Evolutionary conservation across 2,797 vertebrate genomes (phyloP).

Genomic region (Crenichthys baileyi): DNA sequence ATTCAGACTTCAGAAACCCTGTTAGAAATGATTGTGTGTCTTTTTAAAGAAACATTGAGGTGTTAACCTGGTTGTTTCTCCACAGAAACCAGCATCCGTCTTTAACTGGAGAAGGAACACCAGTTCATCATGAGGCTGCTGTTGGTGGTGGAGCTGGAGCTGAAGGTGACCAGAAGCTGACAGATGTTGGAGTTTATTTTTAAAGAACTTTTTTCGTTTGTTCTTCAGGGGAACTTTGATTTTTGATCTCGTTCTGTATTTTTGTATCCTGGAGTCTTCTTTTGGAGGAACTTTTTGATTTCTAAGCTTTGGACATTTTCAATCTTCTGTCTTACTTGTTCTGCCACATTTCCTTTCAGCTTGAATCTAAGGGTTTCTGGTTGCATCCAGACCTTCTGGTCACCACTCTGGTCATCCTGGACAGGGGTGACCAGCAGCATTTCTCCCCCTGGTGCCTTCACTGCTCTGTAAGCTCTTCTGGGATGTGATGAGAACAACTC

Average conservation of each 20-base stretch:
- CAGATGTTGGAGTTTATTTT: conserved; percentile 17
- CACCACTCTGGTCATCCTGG: background rate
- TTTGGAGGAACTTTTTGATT: conserved; percentile 6
- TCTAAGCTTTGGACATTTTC: background rate
- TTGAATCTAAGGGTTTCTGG: conserved; percentile 24
- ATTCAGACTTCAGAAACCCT: background rate
- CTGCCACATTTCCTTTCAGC: conserved; percentile 7
- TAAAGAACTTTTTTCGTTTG: conserved; percentile 1
- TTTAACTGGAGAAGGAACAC: conserved; percentile 22
- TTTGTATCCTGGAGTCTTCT: background rate
- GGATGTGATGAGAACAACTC: conserved; percentile 25
- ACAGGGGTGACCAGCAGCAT: conserved; percentile 20
- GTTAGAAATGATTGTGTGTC: background rate
- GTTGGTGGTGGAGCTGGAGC: background rate
- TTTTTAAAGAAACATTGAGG: background rate
- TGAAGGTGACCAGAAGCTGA: conserved; percentile 12
- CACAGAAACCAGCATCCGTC: conserved; percentile 55
- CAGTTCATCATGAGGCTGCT: conserved; percentile 11
- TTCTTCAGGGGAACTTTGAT: conserved; percentile 35
- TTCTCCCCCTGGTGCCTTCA: conserved; percentile 75
- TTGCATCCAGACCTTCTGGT: conserved; percentile 4
- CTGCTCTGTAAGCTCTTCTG: conserved; percentile 44
- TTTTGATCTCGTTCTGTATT: conserved; percentile 12
- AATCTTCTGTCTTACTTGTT: conserved; percentile 30
- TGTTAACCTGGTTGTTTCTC: background rate